Conservation (phyloP, 2,888 invertebrate species). For the Plagodis pulveraria region DNA sequence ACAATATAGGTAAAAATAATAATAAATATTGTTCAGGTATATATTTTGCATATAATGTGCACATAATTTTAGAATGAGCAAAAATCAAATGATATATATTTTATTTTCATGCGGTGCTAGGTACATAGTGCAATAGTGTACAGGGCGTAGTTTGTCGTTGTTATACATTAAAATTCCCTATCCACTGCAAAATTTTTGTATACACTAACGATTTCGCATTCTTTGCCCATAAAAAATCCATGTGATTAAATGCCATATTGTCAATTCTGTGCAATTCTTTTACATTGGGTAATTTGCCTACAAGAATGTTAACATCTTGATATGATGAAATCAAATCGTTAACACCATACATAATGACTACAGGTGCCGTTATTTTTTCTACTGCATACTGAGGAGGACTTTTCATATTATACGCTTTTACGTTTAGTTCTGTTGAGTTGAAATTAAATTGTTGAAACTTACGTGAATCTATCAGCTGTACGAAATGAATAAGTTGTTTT, state of each 20-base stretch:
- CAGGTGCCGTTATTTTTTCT: slow-evolving; percentile 37
- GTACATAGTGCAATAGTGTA: too few relatives aligned
- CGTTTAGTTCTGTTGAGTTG: slow-evolving; percentile 36
- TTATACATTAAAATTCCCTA: neutral
- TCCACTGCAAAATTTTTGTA: slow-evolving; percentile 20
- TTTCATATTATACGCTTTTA: slow-evolving; percentile 32
- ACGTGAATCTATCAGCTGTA: slow-evolving; percentile 41
- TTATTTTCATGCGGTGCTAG: too few relatives aligned
- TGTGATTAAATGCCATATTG: slow-evolving; percentile 41
- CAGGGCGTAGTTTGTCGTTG: too few relatives aligned
- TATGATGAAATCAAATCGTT: slow-evolving; percentile 44
- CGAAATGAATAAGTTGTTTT: slow-evolving; percentile 61
- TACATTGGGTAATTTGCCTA: slow-evolving; percentile 38
- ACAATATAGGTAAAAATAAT: too few relatives aligned
- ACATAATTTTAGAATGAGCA: too few relatives aligned
- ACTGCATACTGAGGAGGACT: slow-evolving; percentile 22
- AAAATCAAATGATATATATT: too few relatives aligned
- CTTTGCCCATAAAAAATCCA: slow-evolving; percentile 46
- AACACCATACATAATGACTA: slow-evolving; percentile 39
- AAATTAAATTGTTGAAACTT: slow-evolving; percentile 47
- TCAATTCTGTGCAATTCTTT: slow-evolving; percentile 37
- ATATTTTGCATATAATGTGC: too few relatives aligned
- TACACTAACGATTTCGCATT: slow-evolving; percentile 39
- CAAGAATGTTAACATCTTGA: slow-evolving; percentile 38
- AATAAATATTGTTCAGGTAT: too few relatives aligned